A percentile compares a stretch with the other conserved stretches of the same genome.
Conservation (phyloP, 2,797 vertebrate genomes). For the Jordanella pulchra region DNA sequence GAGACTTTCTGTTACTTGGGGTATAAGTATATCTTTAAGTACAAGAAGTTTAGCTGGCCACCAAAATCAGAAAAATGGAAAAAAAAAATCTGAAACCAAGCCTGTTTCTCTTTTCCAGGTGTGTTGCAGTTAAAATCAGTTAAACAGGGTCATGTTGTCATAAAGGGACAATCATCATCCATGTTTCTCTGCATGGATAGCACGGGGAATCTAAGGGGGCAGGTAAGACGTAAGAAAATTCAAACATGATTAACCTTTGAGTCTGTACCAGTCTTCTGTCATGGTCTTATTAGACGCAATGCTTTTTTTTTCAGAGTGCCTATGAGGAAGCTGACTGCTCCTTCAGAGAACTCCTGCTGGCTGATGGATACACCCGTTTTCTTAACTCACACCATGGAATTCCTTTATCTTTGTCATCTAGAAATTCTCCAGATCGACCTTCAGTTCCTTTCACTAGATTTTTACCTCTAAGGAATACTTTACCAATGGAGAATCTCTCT, state of each 20-base stretch:
- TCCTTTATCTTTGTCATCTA: constrained; percentile 72
- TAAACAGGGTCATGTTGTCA: constrained; percentile 65
- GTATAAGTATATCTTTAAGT: background rate
- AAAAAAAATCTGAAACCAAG: background rate
- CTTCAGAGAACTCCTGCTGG: constrained; percentile 77
- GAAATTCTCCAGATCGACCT: constrained; percentile 43
- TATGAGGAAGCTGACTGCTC: constrained; percentile 73
- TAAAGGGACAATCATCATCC: constrained; percentile 68
- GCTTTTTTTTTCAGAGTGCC: constrained; percentile 36
- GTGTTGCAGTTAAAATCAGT: constrained; percentile 76
- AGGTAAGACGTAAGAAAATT: constrained; percentile 56
- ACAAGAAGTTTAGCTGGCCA: background rate
- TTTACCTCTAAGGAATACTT: constrained; percentile 63
- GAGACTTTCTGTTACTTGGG: background rate
- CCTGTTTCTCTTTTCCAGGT: constrained; percentile 62
- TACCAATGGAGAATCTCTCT: constrained; percentile 19
- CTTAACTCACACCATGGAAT: constrained; percentile 65
- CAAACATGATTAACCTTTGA: background rate
- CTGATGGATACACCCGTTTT: constrained; percentile 78
- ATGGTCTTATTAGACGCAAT: background rate
- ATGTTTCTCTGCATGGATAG: constrained; percentile 77
- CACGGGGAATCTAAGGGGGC: constrained; percentile 67
- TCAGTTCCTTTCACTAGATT: constrained; percentile 71
- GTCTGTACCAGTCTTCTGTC: background rate
- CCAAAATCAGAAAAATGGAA: too few relatives aligned